phyloP scores from a whole-genome alignment of 35 echinoderm and acorn worm genomes.

The Apostichopus californicus region DNA sequence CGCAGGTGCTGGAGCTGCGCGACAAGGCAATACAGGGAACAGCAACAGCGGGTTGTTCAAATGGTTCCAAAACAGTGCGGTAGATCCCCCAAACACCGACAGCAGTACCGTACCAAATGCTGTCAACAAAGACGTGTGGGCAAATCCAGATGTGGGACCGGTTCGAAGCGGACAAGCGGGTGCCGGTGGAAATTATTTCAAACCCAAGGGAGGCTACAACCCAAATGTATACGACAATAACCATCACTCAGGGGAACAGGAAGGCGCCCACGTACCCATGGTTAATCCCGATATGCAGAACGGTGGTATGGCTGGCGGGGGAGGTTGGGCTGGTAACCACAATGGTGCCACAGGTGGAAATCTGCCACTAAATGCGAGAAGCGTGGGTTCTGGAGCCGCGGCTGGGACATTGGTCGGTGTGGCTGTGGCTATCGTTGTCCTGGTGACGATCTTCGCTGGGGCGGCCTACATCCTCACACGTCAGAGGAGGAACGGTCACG shows the following conservation, averaged over 20 bases:
- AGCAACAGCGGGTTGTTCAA: neutral
- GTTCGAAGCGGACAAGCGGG: neutral
- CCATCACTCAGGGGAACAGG: conserved; percentile 9
- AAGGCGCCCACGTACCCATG: neutral
- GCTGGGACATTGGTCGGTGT: conserved; percentile 42
- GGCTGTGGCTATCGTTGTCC: conserved; percentile 27
- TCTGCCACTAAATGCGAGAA: neutral
- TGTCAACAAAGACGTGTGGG: neutral
- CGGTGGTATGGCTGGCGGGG: neutral
- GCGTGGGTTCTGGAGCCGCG: neutral
- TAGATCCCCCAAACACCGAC: neutral
- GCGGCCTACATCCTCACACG: conserved; percentile 10
- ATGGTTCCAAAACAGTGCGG: conserved; percentile 52
- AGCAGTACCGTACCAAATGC: conserved; percentile 3
- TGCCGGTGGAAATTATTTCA: neutral
- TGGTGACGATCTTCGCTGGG: conserved; percentile 30
- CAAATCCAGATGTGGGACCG: neutral
- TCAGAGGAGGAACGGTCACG: conserved; percentile 12
- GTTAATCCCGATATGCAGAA: neutral
- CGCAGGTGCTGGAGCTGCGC: neutral
- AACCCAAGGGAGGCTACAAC: neutral
- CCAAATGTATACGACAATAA: neutral
- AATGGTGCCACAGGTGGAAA: conserved; percentile 8
- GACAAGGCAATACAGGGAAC: neutral
- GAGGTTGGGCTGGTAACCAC: neutral